Evolutionary conservation across 2,797 vertebrate genomes (phyloP), one percentile per base, ranked within the genome.

Genomic region (Fistularia tabacaria): DNA sequence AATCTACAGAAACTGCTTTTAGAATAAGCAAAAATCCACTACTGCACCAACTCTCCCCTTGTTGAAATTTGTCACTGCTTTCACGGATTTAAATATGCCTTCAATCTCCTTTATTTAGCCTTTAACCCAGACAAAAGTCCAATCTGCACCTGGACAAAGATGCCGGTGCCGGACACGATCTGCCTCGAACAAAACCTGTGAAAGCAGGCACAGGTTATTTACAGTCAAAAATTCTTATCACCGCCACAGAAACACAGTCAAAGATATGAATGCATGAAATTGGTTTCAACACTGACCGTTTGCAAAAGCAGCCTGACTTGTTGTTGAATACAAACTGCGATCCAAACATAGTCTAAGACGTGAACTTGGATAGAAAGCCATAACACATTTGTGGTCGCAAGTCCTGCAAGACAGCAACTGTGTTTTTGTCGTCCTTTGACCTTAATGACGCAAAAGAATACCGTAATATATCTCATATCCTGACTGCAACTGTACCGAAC

Each of bases 221-320:
- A 54, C 12, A 25, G 25, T 2, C 25, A 5, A 36, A 7, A 10
- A 1, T 10, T 6, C 8, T 9, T 36, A 0, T 48, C 5, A 10
- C 0, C 13, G 1, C 1, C 1, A 7, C 5, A n/a, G 36, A 1
- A 11, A 6, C 36, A 15, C 10, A 7, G 25, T 11, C 14, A 25
- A 6, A n/a, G 3, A 46, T 14, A 9, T 9, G 10, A 6, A 46
- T 0, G 12, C 9, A 7, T 10, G 7, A 10, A 14, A 7, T 52
- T 1, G 10, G 12, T 47, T 1, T 53, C 52, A 11, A 0, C 6
- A 56, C 83, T 69, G 1, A 86, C 86, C 82, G 49, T 58, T 49
- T 7, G 54, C 43, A 25, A 12, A 14, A 47, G 66, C 36, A 1
- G 14, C 49, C 65, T 65, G 50, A 54, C 43, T 46, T 36, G 49